phyloP scores from a whole-genome alignment of 2,888 invertebrate species.

The Scaptomyza parva region DNA sequence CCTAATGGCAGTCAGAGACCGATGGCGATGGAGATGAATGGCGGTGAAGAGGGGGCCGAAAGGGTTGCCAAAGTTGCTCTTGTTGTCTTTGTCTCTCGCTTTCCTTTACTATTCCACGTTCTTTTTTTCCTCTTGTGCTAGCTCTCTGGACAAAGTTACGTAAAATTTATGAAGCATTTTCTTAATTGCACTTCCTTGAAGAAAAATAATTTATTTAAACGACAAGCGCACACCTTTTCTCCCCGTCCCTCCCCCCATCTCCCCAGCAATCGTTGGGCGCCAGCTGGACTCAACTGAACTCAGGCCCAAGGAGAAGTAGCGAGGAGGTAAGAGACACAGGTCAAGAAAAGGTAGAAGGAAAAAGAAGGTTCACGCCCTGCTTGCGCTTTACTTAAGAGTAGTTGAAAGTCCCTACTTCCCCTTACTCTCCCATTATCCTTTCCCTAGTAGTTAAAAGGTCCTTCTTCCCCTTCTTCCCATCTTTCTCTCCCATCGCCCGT shows the following conservation, averaged over 20 bases:
- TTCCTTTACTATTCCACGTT: too few relatives aligned
- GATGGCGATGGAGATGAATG: too few relatives aligned
- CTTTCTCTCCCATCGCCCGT: too few relatives aligned
- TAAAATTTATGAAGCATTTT: constrained; percentile 84
- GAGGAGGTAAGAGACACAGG: too few relatives aligned
- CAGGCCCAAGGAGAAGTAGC: too few relatives aligned
- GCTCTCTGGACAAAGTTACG: constrained; percentile 58
- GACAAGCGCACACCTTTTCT: constrained; percentile 80
- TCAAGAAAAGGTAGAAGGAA: background rate
- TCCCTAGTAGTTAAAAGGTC: constrained; percentile 21
- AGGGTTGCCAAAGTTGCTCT: constrained; percentile 19
- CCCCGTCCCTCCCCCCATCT: background rate
- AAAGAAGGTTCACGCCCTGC: constrained; percentile 34
- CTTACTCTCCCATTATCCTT: too few relatives aligned
- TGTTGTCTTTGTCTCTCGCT: too few relatives aligned
- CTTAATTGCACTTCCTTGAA: constrained; percentile 84
- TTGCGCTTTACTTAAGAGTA: constrained; percentile 19
- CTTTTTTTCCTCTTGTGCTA: background rate
- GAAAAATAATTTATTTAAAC: constrained; percentile 84
- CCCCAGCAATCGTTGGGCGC: background rate
- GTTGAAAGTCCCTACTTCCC: constrained; percentile 11
- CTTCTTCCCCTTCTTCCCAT: constrained; percentile 18
- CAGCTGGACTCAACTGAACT: constrained; percentile 24
- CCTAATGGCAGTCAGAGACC: constrained; percentile 29
- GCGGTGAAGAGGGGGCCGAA: background rate